These are phyloP conservation scores for Agrochola lota DNA, from an alignment of 2,888 invertebrate genomes.

Conservation along the genomic window DNA sequence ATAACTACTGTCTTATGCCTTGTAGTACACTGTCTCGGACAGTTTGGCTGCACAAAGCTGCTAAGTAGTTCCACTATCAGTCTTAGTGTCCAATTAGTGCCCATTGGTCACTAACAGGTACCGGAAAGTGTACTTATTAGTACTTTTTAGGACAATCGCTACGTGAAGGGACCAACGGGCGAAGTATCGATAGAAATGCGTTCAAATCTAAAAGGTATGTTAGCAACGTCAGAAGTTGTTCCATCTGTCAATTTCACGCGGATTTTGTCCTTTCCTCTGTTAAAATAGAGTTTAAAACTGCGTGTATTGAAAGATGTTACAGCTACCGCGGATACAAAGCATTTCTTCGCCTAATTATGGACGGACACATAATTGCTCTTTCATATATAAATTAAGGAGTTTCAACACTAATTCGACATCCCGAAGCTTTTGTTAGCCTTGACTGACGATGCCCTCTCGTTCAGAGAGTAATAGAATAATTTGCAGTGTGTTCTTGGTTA, in stretches of 20 bases:
- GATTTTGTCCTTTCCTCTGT: constrained; percentile 15
- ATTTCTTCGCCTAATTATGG: constrained; percentile 68
- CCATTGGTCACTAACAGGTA: constrained; percentile 45
- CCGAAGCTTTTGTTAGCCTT: constrained; percentile 22
- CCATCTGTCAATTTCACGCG: constrained; percentile 40
- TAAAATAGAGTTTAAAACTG: constrained; percentile 26
- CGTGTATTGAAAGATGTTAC: constrained; percentile 40
- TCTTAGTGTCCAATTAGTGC: constrained; percentile 72
- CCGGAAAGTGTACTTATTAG: constrained; percentile 24
- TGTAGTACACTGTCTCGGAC: constrained; percentile 53
- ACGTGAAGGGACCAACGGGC: constrained; percentile 42
- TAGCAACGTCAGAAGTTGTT: constrained; percentile 44
- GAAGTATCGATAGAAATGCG: constrained; percentile 61
- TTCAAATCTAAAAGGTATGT: constrained; percentile 55
- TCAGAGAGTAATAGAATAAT: constrained; percentile 10
- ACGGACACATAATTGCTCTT: constrained; percentile 73
- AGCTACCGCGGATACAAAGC: constrained; percentile 56
- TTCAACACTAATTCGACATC: constrained; percentile 72
- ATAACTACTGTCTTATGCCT: constrained; percentile 44
- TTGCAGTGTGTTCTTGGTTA: constrained; percentile 45
- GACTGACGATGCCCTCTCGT: constrained; percentile 45
- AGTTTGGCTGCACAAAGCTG: constrained; percentile 64
- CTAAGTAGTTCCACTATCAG: constrained; percentile 72
- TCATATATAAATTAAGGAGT: constrained; percentile 62
- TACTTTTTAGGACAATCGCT: constrained; percentile 30